Percentiles rank a stretch among this genome's conserved stretches.
These are phyloP conservation scores for Melanotus villosus DNA, from an alignment of 2,888 invertebrate species.

Conservation along the genomic window DNA sequence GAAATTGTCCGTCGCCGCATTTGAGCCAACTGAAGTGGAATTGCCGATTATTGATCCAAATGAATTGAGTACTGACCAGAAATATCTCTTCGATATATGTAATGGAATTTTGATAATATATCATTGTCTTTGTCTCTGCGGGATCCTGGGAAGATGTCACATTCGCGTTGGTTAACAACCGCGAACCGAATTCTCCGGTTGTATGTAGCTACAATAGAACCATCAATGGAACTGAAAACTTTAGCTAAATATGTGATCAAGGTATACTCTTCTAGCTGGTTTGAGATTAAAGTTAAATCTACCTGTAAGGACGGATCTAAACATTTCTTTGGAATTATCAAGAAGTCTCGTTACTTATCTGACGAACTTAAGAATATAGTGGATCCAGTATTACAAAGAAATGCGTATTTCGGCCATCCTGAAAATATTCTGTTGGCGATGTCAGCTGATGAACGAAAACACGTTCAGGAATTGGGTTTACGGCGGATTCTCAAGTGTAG, in stretches of 20 bases:
- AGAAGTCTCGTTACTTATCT: neutral
- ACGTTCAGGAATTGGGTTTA: neutral
- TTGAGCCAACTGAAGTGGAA: neutral
- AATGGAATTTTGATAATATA: neutral
- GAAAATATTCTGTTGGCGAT: neutral
- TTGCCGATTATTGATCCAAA: neutral
- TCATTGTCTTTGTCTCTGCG: neutral
- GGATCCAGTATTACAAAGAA: neutral
- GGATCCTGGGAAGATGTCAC: neutral
- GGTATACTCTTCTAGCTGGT: neutral
- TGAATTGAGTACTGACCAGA: constrained; percentile 7
- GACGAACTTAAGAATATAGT: neutral
- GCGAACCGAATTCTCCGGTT: no score
- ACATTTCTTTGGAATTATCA: constrained; percentile 11
- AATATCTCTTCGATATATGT: neutral
- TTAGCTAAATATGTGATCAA: constrained; percentile 12
- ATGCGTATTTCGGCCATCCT: neutral
- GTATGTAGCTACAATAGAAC: constrained; percentile 7
- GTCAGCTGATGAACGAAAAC: neutral
- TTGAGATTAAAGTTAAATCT: no score
- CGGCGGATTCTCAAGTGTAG: neutral
- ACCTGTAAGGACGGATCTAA: neutral
- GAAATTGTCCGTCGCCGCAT: neutral
- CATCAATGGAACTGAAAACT: neutral
- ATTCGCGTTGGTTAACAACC: constrained; percentile 1